Base-by-base conservation (phyloP, 2,888 invertebrate genomes). In the Amphipoea oculea region DNA sequence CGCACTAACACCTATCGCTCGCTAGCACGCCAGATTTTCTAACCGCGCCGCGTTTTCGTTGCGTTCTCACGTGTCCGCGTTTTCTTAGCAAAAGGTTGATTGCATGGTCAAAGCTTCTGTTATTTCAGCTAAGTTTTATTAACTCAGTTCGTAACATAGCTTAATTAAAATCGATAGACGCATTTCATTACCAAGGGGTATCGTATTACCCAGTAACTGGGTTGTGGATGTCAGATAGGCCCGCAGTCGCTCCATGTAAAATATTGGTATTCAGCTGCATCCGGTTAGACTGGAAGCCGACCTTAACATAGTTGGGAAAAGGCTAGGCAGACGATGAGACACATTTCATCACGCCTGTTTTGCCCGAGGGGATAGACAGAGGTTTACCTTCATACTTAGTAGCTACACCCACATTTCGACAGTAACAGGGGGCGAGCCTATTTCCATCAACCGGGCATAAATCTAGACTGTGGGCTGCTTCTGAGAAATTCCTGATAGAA, bases 291-390 rank as follows among this genome's bases (percentile, higher is more conserved):
- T 36, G 2, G 36, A 36, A 36, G 36, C 36, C 3, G 36, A 36
- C 36, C 36, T 2, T 36, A 36, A 36, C 36, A 36, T 36, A 36
- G 36, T 36, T 36, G 36, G 36, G 36, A 36, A 36, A 2, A 36
- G 36, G 36, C 36, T 36, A 36, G 36, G 36, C 36, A 36, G 36
- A 36, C 3, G 36, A 36, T 36, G 36, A 36, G 36, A 36, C 23
- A 57, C n/a, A 57, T 57, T 57, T 11, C 11, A 60, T 60, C 57
- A n/a, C n/a, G 57, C n/a, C 2, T 60, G 1, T 57, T 57, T 57
- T 23, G 23, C 23, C 0, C 3, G 0, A 3, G 7, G 0, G 23
- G 20, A 23, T 2, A 9, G n/a, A 4, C 11, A n/a, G 57, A n/a
- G 4, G 57, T 60, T 11, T 60, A 60, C n/a, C 11, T 57, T 4